phyloP scores from a whole-genome alignment of 53 echinoderm and acorn worm genomes.

The Actinopyga echinites region DNA sequence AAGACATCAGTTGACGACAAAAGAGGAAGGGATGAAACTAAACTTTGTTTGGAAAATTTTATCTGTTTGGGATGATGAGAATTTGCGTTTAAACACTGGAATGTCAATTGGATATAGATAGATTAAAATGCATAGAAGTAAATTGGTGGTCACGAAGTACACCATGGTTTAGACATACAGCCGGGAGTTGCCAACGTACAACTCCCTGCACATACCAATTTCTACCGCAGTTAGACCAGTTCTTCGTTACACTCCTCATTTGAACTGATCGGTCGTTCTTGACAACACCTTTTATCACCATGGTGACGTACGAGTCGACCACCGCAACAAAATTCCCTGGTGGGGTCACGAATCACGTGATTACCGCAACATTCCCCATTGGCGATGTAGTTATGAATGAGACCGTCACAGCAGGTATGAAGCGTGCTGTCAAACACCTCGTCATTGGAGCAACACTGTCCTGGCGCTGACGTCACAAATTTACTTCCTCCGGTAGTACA shows the following conservation, averaged over 20 bases:
- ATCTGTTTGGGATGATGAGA: too few relatives aligned
- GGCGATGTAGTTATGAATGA: constrained; percentile 45
- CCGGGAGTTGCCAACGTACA: too few relatives aligned
- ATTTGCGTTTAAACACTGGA: too few relatives aligned
- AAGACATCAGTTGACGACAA: too few relatives aligned
- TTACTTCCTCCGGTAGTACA: constrained; percentile 10
- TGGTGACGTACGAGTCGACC: neutral
- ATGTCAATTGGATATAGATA: too few relatives aligned
- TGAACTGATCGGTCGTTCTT: neutral
- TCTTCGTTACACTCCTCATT: neutral
- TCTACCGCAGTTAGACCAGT: too few relatives aligned
- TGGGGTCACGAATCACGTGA: constrained; percentile 33
- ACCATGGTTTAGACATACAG: too few relatives aligned
- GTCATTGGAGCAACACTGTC: constrained; percentile 6
- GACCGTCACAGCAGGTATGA: constrained; percentile 57
- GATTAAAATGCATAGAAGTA: too few relatives aligned
- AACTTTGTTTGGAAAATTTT: too few relatives aligned
- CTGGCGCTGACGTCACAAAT: constrained; percentile 27
- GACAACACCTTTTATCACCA: constrained; percentile 13
- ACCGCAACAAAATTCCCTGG: constrained; percentile 37
- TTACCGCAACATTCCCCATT: constrained; percentile 57
- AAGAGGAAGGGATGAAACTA: too few relatives aligned
- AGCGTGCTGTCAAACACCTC: constrained; percentile 8
- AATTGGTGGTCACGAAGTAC: too few relatives aligned
- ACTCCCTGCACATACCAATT: too few relatives aligned